Base-by-base conservation (phyloP, 2,797 vertebrate species). In the Heliangelus exortis region DNA sequence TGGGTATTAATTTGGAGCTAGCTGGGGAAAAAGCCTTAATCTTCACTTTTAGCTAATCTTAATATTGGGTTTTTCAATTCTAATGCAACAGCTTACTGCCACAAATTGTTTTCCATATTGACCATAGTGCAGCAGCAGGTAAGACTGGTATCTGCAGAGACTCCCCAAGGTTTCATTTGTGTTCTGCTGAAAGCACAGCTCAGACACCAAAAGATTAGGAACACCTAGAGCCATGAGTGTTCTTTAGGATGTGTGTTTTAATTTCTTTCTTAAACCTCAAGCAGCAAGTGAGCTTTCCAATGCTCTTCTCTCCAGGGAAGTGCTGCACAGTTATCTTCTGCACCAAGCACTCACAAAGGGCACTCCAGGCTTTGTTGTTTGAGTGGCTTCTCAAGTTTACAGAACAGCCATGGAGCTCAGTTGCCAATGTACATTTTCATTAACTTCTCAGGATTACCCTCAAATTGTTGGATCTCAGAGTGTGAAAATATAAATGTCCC, bases 111-210 rank as follows among this genome's bases (percentile, higher is more conserved):
- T 66, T 87, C 47, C 31, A 33, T 11, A 16, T 23, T 31, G 43
- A 80, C 48, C 0, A 0, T 33, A 29, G 21, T 28, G 15, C 66
- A 81, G 82, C 41, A 41, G 80, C 0, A 1, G 17, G 39, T 14
- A 55, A 82, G 63, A 55, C 1, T 16, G 53, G 45, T 31, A 36
- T 41, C 67, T 34, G 23, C 41, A 67, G 34, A 63, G 25, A 29
- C 16, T 31, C 23, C 36, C 13, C 15, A 19, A 0, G 10, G 20
- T 19, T 69, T 63, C 3, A 0, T 29, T 47, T 19, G 41, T 31
- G 36, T 69, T 92, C 36, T 63, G 41, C n/a, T 1, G 1, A 63
- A 71, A 83, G 48, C 80, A 72, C n/a, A 54, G 77, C 41, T 71
- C 29, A 53, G 41, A 1, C 1, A 41, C 23, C 0, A 0, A 74